These are phyloP conservation scores for Athalia circularis DNA, from an alignment of 2,888 invertebrate genomes.

Conservation along the genomic window DNA sequence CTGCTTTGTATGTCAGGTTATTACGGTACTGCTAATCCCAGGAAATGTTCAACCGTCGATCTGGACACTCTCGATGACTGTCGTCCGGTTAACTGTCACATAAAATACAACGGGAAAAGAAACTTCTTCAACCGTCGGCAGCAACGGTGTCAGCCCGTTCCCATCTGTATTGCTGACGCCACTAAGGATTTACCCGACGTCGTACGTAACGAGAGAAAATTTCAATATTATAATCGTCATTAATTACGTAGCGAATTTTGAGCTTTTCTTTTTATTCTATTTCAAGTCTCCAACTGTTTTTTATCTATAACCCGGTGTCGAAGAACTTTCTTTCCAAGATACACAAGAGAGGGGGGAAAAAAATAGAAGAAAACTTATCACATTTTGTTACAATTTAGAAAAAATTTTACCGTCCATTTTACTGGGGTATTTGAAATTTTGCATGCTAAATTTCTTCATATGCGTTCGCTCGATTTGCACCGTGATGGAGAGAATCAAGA, in stretches of 20 bases:
- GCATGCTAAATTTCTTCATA: no score
- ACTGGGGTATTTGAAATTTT: no score
- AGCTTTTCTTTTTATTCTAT: background rate
- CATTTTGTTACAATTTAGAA: no score
- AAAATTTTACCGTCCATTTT: no score
- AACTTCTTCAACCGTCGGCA: slow-evolving; percentile 74
- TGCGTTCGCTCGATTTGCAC: slow-evolving; percentile 7
- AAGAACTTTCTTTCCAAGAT: no score
- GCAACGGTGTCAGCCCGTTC: slow-evolving; percentile 65
- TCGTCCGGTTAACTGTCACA: slow-evolving; percentile 76
- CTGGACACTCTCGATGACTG: slow-evolving; percentile 75
- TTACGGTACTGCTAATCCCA: slow-evolving; percentile 50
- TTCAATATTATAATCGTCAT: background rate
- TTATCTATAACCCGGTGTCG: no score
- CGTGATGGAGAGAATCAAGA: slow-evolving; percentile 1
- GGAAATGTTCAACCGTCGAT: slow-evolving; percentile 69
- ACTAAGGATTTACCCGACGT: slow-evolving; percentile 67
- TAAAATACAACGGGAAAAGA: slow-evolving; percentile 76
- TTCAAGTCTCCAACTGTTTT: background rate
- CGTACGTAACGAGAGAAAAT: slow-evolving; percentile 57
- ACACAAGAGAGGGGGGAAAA: no score
- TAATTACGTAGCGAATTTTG: no score
- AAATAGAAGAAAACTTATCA: no score
- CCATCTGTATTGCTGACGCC: slow-evolving; percentile 67
- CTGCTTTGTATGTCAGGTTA: slow-evolving; percentile 50